phyloP scores from a whole-genome alignment of 2,797 vertebrate species.

The Adelosebastes latens region DNA sequence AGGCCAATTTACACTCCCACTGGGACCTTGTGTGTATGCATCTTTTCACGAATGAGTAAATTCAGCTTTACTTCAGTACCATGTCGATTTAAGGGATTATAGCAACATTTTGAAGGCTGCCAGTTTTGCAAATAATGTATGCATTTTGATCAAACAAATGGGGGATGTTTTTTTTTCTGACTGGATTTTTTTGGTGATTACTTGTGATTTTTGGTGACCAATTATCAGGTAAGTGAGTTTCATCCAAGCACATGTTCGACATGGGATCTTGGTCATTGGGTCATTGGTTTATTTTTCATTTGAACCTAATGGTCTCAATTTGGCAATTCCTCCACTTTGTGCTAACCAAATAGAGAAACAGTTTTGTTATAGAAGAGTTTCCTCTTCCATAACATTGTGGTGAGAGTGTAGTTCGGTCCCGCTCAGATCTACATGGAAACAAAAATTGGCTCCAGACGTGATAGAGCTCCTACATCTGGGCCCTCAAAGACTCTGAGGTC shows the following conservation, averaged over 20 bases:
- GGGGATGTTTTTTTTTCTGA: neutral
- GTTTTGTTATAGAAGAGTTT: constrained; percentile 47
- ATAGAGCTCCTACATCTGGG: constrained; percentile 69
- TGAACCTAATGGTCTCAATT: constrained; percentile 51
- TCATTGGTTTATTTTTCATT: constrained; percentile 65
- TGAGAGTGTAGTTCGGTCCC: constrained; percentile 25
- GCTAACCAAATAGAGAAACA: constrained; percentile 66
- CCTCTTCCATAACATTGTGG: constrained; percentile 72
- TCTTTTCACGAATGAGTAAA: constrained; percentile 51
- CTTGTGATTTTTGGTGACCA: neutral
- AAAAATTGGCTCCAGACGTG: constrained; percentile 74
- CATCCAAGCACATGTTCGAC: neutral
- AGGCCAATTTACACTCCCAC: constrained; percentile 62
- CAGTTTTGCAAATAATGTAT: neutral
- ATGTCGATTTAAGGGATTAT: neutral
- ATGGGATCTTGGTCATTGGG: constrained; percentile 29
- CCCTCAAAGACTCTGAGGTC: constrained; percentile 78
- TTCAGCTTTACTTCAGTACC: neutral
- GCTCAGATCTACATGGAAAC: constrained; percentile 58
- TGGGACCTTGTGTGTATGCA: constrained; percentile 38
- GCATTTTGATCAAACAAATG: neutral
- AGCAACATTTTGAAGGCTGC: neutral
- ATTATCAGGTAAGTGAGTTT: constrained; percentile 11
- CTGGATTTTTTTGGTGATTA: neutral
- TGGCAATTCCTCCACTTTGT: constrained; percentile 50